Evolutionary conservation across 2,888 invertebrate genomes (phyloP), one percentile per base, ranked within the genome.

Genomic region (Mesoligia furuncula): DNA sequence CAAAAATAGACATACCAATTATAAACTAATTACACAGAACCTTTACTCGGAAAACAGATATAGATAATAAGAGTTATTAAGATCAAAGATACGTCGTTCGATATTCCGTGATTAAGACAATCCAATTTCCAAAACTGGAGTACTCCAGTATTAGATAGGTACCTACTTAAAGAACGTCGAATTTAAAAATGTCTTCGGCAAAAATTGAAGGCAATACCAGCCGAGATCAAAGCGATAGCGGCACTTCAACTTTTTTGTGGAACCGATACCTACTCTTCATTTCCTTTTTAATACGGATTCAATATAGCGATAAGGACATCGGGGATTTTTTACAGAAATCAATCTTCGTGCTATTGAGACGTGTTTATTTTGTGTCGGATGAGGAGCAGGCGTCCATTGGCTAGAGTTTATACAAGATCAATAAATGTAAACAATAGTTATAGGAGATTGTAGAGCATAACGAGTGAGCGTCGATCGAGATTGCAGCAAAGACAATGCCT

Each of bases 401-500:
- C 57, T 72, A n/a, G 51, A 67, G 66, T 71, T 75, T 39, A 64
- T 64, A 75, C 67, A 75, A 73, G 89, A 91, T 90, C 88, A 89
- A 90, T 90, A 92, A 90, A 86, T 82, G 78, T 88, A 89, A 88
- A 92, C 90, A 92, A 92, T 92, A 90, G 91, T 90, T 88, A 82
- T 80, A 76, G 73, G 74, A 84, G 86, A 82, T 81, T 84, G 86
- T 88, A 84, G 84, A 88, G 88, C 87, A 89, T 90, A 88, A 90
- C 89, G 89, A 92, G 90, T 90, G 83, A 87, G 84, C 88, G 85
- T 90, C 91, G 90, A 93, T 93, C 93, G 88, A 90, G 94, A 94
- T 94, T 93, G 92, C 91, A 93, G 88, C 86, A 90, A 92, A 95
- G 93, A 95, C 95, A 95, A 95, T 94, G 93, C 93, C 91, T 93